Conservation (phyloP, 2,888 invertebrate genomes). For the Ryuthela nishihirai region DNA sequence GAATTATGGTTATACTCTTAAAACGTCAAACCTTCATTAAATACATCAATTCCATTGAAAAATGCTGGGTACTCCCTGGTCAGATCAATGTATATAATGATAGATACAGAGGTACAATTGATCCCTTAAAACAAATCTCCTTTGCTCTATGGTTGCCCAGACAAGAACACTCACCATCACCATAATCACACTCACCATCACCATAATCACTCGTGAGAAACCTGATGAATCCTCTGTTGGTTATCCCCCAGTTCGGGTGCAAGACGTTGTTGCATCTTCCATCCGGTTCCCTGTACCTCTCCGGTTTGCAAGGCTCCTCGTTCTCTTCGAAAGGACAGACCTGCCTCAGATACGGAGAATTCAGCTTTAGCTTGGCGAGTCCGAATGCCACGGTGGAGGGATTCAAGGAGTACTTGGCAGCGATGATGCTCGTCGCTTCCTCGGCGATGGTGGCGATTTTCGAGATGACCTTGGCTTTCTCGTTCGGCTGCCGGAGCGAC, state of each 20-base stretch:
- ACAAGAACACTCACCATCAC: no score
- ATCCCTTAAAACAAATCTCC: no score
- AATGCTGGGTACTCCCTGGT: no score
- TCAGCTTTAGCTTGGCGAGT: slow-evolving; percentile 49
- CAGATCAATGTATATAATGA: no score
- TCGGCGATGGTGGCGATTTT: slow-evolving; percentile 54
- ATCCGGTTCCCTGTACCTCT: slow-evolving; percentile 72
- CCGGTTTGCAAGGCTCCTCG: slow-evolving; percentile 55
- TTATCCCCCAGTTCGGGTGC: slow-evolving; percentile 75
- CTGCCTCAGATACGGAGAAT: no score
- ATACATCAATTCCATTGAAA: no score
- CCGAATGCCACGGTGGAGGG: slow-evolving; percentile 52
- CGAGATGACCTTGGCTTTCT: slow-evolving; percentile 55
- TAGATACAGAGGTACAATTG: no score
- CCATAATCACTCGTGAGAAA: slow-evolving; percentile 67
- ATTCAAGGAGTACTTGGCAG: slow-evolving; percentile 51
- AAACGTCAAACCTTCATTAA: no score
- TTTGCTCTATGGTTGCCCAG: no score
- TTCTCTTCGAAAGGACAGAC: slow-evolving; percentile 50
- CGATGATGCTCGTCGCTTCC: slow-evolving; percentile 52
- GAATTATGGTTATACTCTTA: no score
- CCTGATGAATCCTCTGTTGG: slow-evolving; percentile 69
- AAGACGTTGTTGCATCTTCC: slow-evolving; percentile 85
- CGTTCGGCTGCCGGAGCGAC: no score
- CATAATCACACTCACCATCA: slow-evolving; percentile 61